Conservation (phyloP, 1,140 invertebrate species). For the Popillia japonica region DNA sequence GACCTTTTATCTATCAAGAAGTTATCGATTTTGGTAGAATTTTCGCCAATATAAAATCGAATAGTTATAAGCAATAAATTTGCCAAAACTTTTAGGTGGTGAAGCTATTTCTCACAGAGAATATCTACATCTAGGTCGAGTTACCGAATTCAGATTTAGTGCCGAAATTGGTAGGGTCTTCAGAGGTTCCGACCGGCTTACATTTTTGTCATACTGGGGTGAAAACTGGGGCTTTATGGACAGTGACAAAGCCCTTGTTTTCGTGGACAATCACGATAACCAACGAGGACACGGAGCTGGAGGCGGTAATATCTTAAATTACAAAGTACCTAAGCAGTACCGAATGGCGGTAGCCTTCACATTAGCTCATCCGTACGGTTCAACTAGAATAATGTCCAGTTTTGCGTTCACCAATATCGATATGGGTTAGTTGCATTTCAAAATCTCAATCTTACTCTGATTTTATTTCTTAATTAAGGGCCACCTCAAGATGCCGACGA, state of each 20-base stretch:
- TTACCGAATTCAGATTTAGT: constrained; percentile 80
- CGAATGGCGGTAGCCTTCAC: constrained; percentile 81
- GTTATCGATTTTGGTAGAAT: constrained; percentile 72
- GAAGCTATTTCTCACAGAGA: constrained; percentile 57
- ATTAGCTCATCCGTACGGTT: constrained; percentile 82
- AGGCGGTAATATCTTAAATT: constrained; percentile 65
- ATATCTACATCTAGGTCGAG: constrained; percentile 71
- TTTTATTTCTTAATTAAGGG: not conserved
- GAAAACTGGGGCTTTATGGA: constrained; percentile 65
- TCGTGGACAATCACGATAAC: constrained; percentile 70
- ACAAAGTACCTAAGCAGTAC: constrained; percentile 66
- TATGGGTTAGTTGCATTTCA: constrained; percentile 32
- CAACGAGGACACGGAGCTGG: constrained; percentile 63
- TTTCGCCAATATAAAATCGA: constrained; percentile 53
- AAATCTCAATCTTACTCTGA: not conserved
- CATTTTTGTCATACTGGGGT: constrained; percentile 56
- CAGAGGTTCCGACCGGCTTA: constrained; percentile 58
- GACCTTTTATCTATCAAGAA: constrained; percentile 80
- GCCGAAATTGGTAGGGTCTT: constrained; percentile 67
- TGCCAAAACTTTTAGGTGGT: not conserved
- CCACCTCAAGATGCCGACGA: constrained; percentile 69
- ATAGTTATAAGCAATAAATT: too few relatives aligned
- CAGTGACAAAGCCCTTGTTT: constrained; percentile 64
- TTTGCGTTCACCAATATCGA: constrained; percentile 66
- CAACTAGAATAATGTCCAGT: constrained; percentile 80